A percentile compares a stretch with the other conserved stretches of the same genome.
phyloP scores from a whole-genome alignment of 2,113 vertebrate genomes.

The Vidua macroura region DNA sequence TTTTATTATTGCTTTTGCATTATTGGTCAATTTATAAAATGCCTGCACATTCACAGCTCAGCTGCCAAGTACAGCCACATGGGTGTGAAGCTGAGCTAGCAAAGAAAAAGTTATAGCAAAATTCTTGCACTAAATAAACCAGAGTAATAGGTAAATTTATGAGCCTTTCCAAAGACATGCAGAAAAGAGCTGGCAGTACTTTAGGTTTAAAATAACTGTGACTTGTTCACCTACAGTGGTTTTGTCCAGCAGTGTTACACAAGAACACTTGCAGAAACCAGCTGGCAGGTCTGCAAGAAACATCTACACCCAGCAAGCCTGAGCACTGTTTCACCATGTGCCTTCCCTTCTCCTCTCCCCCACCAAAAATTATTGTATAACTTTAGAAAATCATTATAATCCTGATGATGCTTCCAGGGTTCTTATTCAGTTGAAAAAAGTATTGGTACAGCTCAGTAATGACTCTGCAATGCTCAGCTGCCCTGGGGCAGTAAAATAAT shows the following conservation, averaged over 20 bases:
- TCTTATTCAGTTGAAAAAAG: neutral
- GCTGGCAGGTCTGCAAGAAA: neutral
- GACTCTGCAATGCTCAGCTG: neutral
- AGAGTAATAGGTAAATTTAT: neutral
- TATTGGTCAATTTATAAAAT: neutral
- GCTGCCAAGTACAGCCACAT: neutral
- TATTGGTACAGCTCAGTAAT: neutral
- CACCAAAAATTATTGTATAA: neutral
- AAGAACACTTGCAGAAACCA: neutral
- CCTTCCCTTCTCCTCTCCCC: neutral
- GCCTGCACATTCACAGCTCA: neutral
- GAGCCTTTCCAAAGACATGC: neutral
- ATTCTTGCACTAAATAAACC: neutral
- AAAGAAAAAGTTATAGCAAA: neutral
- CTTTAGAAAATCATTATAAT: neutral
- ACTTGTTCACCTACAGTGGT: neutral
- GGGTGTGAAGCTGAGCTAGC: neutral
- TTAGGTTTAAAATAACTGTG: neutral
- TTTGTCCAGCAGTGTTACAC: neutral
- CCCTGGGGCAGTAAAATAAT: neutral
- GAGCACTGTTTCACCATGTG: neutral
- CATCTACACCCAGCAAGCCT: neutral
- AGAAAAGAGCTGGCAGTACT: neutral
- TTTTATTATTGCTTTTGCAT: neutral
- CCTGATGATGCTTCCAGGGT: neutral